Conservation (phyloP, 1,140 invertebrate species). For the Asobara japonica region DNA sequence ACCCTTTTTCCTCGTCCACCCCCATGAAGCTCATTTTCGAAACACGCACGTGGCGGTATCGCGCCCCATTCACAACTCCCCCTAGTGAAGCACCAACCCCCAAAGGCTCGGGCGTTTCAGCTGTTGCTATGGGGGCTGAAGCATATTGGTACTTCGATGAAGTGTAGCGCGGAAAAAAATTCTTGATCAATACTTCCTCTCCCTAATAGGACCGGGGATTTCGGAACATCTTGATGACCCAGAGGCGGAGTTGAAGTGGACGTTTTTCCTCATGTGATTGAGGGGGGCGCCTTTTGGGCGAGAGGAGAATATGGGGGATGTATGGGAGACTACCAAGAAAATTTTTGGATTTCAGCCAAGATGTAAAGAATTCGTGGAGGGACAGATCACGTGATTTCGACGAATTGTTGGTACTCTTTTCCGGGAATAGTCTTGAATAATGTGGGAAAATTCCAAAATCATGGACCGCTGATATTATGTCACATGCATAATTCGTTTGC, state of each 20-base stretch:
- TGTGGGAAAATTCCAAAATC: too few species aligned
- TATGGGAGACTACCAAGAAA: too few species aligned
- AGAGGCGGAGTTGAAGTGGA: neutral
- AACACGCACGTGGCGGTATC: constrained; percentile 32
- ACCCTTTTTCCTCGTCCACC: constrained; percentile 19
- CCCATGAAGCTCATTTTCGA: constrained; percentile 10
- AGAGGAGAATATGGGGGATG: too few species aligned
- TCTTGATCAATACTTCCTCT: neutral
- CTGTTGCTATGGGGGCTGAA: constrained; percentile 40
- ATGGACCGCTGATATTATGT: too few species aligned
- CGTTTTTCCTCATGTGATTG: too few species aligned
- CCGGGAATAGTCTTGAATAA: too few species aligned
- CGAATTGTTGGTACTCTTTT: too few species aligned
- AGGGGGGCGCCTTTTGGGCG: too few species aligned
- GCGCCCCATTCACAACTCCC: constrained; percentile 30
- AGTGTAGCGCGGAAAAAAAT: neutral
- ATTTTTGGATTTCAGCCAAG: too few species aligned
- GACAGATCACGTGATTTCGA: too few species aligned
- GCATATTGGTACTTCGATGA: constrained; percentile 29
- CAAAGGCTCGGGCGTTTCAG: constrained; percentile 28
- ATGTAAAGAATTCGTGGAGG: too few species aligned
- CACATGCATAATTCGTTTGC: too few species aligned
- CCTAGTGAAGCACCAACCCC: constrained; percentile 25
- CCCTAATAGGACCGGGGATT: neutral
- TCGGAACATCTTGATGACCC: neutral